Base-by-base conservation (phyloP, 1,140 invertebrate genomes). In the Nasonia giraulti region DNA sequence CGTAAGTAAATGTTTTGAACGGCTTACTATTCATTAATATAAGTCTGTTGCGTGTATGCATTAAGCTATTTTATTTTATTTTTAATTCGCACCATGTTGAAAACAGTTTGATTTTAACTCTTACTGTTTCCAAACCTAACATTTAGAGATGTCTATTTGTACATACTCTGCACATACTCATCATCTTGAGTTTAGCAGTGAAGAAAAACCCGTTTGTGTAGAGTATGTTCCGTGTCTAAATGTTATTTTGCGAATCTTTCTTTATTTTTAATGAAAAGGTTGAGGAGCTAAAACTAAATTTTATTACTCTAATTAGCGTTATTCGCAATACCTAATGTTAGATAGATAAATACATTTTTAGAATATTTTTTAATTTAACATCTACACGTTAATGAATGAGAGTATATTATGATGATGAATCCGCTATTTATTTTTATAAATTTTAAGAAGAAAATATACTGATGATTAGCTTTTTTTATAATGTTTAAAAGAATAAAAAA, bases 391-490 rank as follows among this genome's bases (percentile, higher is more conserved):
- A 62, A 62, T n/a, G 14, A 62, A 62, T 62, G 55, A 62, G 20
- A 62, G 55, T 62, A 62, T 62, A 62, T 62, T 50, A 50, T 17
- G 55, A 62, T 17, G 20, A 62, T 17, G 20, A 62, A 62, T 62
- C 55, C 55, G 20, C 55, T 62, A 62, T 62, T 62, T 62, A 62
- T 62, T 62, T 62, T 62, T 62, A 62, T 62, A 62, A n/a, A 62
- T 6, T 62, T 62, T 5, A 62, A 62, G 55, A 62, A 62, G 40
- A 62, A 62, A 62, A 62, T 62, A 62, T 62, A 62, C 55, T 62
- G 55, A n/a, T 4, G 1, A n/a, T 62, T 20, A 20, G 0, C 20
- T 62, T 62, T 62, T 20, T 62, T 62, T 62, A n/a, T 62, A 20
- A n/a, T 62, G 5, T 62, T n/a, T 8, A 62, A 62, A n/a, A 6